Evolutionary conservation across 2,888 invertebrate species (phyloP), one percentile per base, ranked within the genome.

Genomic region (Campaea margaritaria): DNA sequence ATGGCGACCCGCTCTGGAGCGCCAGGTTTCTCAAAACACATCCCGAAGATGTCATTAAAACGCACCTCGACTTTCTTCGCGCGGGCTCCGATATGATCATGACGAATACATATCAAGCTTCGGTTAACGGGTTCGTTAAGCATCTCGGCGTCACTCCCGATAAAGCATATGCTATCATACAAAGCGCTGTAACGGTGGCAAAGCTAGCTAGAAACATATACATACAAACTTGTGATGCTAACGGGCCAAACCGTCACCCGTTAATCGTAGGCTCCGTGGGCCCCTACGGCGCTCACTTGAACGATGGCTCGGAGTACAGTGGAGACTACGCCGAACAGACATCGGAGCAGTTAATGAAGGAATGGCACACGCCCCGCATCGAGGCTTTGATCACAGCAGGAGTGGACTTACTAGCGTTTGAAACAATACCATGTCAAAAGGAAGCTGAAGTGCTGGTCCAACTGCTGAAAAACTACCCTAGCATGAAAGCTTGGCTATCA

Each of bases 31-130:
- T 98, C 60, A 93, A 95, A 45, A 96, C 96, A 0, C 93, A 97
- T 81, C 96, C 96, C 0, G 93, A 95, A 13, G 96, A 96, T 11
- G 94, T 98, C 39, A 91, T 95, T 50, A 93, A 94, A 61, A 96
- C 96, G 0, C 98, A 98, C 85, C 88, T 96, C 72, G 97, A 96
- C 78, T 97, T 96, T 81, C 84, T 97, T 15, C 93, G 95, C 81
- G 96, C 97, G 71, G 98, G 98, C n/a, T 95, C 98, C 15, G 96
- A 98, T 73, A 89, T 98, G 12, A 96, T 99, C 65, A 94, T 95
- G 74, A 98, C 98, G 0, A 96, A 96, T 75, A 97, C 97, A 3
- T 99, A 98, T 83, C 98, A 99, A 87, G 96, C 97, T 0, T 96
- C 96, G 52, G 89, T 96, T 11, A 93, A 93, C 31, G 96, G 97